Evolutionary conservation across 2,797 vertebrate species (phyloP), one percentile per base, ranked within the genome.

Genomic region (Dallia pectoralis): DNA sequence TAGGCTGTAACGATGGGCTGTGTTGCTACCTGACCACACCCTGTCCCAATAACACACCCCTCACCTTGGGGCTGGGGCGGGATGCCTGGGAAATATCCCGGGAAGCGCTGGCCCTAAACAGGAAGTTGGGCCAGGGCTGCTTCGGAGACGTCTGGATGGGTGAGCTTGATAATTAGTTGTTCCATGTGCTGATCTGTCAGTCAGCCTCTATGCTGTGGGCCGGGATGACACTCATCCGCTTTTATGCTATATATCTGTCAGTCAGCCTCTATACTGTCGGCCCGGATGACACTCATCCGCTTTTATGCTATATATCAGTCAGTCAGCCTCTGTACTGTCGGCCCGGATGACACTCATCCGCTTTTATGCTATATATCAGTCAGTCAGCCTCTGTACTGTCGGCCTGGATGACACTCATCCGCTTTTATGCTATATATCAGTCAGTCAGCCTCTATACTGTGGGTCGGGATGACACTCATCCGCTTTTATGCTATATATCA

Each of bases 121-220:
- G 76, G 85, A 95, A 95, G 85, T 92, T 99, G 88, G 97, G 97
- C 86, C 97, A 96, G 77, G 97, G 97, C 86, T 98, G 95, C 93
- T 99, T 99, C 8, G 97, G 97, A 82, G 96, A 98, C 73, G 97
- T 99, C 78, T 98, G 95, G 94, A 95, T 96, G 92, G 97, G 97
- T 98, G 96, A 93, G 96, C 86, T n/a, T 53, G 51, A 9, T n/a
- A 53, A 53, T 53, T 19, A n/a, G 36, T 40, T 40, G 36, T 6
- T 40, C 51, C n/a, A 22, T n/a, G 4, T 53, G 51, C 9, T n/a
- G 22, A 51, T 51, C 49, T n/a, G n/a, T 53, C 51, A 53, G 51
- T 53, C 51, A 53, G 19, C 8, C n/a, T 53, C 51, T 22, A 53
- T 53, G 22, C 51, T 53, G 51, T 53, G n/a, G 51, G n/a, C n/a